Base-by-base conservation (phyloP, 2,113 vertebrate genomes). In the Albula goreensis region DNA sequence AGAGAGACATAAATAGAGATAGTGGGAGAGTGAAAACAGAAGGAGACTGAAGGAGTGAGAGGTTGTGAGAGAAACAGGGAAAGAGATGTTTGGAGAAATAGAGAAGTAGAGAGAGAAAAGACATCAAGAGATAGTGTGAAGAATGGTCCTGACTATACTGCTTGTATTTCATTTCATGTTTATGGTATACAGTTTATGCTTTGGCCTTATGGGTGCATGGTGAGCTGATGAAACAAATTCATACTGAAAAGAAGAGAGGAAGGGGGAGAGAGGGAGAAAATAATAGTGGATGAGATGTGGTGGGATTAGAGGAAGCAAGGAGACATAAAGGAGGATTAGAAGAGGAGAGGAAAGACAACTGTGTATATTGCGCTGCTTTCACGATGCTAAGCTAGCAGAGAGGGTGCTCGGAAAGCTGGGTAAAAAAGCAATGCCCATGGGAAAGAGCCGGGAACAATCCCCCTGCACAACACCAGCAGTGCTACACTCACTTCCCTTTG, bases 401-500 rank as follows among this genome's bases (percentile, higher is more conserved):
- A 10, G n/a, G 70, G 22, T 74, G 19, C 70, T 74, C 22, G 70
- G 8, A 74, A 74, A n/a, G 8, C 22, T 10, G 70, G 70, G 8
- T 4, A n/a, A n/a, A 2, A 9, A 7, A 22, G 2, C 13, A 22
- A 31, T 19, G 22, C 15, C 60, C 4, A 15, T 78, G 52, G 50
- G 53, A 80, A 50, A 50, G 31, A 2, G 53, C 11, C 79, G 84
- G 48, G 56, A 85, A 78, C 41, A 8, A 12, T 74, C 48, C 15
- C 82, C 13, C 22, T 77, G 10, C 66, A 31, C 9, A 22, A 17
- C 4, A 12, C 63, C 19, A 60, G 9, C 5, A 41, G 10, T 10
- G 15, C 84, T 56, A 70, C 31, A 89, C 87, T 83, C 81, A 86
- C 56, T 49, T 4, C 83, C 88, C 83, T 12, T 85, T 89, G 91